A percentile compares a stretch with the other conserved stretches of the same genome.
Conservation (phyloP, 64 coral and sea anemone genomes). For the Catalaphyllia jardinei region DNA sequence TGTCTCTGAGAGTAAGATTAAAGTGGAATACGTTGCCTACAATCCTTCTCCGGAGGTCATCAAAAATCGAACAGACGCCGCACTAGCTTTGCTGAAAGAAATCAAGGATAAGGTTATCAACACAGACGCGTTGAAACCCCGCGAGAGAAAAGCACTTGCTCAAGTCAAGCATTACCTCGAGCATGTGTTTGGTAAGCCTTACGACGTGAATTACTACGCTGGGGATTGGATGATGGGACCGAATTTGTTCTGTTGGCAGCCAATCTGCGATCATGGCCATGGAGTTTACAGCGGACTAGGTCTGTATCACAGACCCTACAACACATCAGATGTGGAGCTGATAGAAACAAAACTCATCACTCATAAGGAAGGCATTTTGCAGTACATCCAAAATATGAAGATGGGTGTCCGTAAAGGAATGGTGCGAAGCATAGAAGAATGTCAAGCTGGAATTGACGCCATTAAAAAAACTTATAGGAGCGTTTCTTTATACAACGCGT, state of each 20-base stretch:
- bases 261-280: slow-evolving; percentile 41
- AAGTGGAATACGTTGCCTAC: slow-evolving; percentile 41
- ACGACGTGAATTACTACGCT: slow-evolving; percentile 75
- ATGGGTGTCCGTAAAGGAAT: slow-evolving; percentile 74
- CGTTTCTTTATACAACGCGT: slow-evolving; percentile 43
- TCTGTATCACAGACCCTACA: slow-evolving; percentile 37
- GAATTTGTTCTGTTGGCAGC: slow-evolving; percentile 75
- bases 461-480: slow-evolving; percentile 22
- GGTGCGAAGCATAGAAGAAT: slow-evolving; percentile 61
- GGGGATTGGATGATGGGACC: slow-evolving; percentile 85
- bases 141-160: slow-evolving; percentile 60
- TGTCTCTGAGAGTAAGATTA: slow-evolving; percentile 18
- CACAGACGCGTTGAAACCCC: slow-evolving; percentile 38
- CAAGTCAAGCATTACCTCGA: slow-evolving; percentile 69
- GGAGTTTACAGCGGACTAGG: background rate
- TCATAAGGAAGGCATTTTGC: slow-evolving; percentile 39
- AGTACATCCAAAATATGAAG: slow-evolving; percentile 77
- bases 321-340: slow-evolving; percentile 35
- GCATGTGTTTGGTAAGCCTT: slow-evolving; percentile 67
- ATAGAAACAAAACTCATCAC: slow-evolving; percentile 20
- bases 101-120: slow-evolving; percentile 22
- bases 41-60: slow-evolving; percentile 51
- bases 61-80: slow-evolving; percentile 65
- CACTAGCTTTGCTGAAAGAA: slow-evolving; percentile 49
- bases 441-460: slow-evolving; percentile 53